Percentiles rank a stretch among this genome's conserved stretches.
These are phyloP conservation scores for Garra rufa DNA, from an alignment of 2,113 vertebrate species.

Conservation along the genomic window DNA sequence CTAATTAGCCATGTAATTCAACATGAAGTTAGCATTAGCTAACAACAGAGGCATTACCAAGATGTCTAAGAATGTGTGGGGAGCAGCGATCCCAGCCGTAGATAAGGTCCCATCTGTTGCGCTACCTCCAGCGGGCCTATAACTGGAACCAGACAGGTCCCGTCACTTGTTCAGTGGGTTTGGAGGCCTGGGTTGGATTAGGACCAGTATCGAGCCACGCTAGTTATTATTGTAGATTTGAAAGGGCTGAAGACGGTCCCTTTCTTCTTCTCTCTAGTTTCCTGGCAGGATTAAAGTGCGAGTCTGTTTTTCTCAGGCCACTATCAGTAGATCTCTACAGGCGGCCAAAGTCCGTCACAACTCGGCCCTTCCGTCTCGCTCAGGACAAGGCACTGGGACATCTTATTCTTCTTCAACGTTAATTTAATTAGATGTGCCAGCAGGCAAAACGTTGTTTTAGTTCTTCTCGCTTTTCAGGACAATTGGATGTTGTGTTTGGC, in stretches of 20 bases:
- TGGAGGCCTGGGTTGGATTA: constrained; percentile 61
- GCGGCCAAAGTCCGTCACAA: constrained; percentile 45
- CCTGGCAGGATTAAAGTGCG: constrained; percentile 71
- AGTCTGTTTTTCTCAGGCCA: constrained; percentile 53
- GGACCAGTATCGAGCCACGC: constrained; percentile 54
- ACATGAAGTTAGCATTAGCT: constrained; percentile 69
- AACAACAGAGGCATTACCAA: constrained; percentile 75
- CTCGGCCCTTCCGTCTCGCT: constrained; percentile 39
- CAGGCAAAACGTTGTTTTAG: constrained; percentile 31
- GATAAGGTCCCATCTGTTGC: constrained; percentile 81
- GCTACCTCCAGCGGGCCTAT: constrained; percentile 62
- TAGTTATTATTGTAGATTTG: constrained; percentile 75
- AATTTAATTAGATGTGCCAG: constrained; percentile 66
- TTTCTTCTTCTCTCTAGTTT: constrained; percentile 78
- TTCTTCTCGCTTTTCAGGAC: constrained; percentile 49
- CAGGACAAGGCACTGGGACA: constrained; percentile 35
- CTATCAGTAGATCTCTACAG: constrained; percentile 59
- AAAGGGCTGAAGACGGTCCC: constrained; percentile 63
- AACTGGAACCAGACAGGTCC: constrained; percentile 62
- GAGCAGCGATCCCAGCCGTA: constrained; percentile 67
- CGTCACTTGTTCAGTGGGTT: constrained; percentile 62
- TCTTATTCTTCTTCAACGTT: constrained; percentile 52
- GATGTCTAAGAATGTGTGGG: constrained; percentile 78
- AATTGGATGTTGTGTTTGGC: constrained; percentile 70
- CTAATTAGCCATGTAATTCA: constrained; percentile 71